Evolutionary conservation across 2,797 vertebrate genomes (phyloP).

Genomic region (Sphaeramia orbicularis): DNA sequence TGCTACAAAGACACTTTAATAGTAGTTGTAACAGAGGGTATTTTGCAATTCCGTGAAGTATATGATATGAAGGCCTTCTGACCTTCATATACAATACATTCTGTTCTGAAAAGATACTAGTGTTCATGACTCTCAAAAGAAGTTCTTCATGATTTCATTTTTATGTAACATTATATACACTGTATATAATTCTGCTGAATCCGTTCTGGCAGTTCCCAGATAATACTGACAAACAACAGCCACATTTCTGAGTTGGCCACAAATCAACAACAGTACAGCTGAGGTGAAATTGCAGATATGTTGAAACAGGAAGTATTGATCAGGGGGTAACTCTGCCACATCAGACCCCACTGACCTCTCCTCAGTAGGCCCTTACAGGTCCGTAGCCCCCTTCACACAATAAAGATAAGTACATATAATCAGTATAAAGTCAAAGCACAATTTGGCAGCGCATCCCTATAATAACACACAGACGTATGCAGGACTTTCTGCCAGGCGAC

Average conservation of each 20-base stretch:
- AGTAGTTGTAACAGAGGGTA: conserved; percentile 3
- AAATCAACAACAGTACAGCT: conserved; percentile 33
- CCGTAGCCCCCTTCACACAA: conserved; percentile 40
- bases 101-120: neutral
- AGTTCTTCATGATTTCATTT: too few relatives aligned
- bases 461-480: conserved; percentile 73
- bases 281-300: conserved; percentile 28
- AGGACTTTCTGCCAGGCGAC: conserved; percentile 76
- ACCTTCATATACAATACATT: too few relatives aligned
- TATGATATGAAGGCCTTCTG: too few relatives aligned
- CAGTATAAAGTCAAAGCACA: conserved; percentile 67
- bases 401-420: conserved; percentile 51
- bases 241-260: conserved; percentile 28
- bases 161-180: too few relatives aligned
- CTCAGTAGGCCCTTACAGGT: conserved; percentile 20
- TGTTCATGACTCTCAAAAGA: too few relatives aligned
- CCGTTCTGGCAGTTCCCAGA: neutral
- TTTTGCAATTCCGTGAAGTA: conserved; percentile 18
- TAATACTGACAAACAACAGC: conserved; percentile 32
- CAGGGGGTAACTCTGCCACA: neutral
- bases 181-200: too few relatives aligned
- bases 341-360: conserved; percentile 10
- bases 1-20: conserved; percentile 9
- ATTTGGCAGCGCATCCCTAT: conserved; percentile 73
- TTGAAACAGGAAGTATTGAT: conserved; percentile 5